Percentiles rank a stretch among this genome's conserved stretches.
phyloP scores from a whole-genome alignment of 2,888 invertebrate genomes.

The Drosophila kokeensis region DNA sequence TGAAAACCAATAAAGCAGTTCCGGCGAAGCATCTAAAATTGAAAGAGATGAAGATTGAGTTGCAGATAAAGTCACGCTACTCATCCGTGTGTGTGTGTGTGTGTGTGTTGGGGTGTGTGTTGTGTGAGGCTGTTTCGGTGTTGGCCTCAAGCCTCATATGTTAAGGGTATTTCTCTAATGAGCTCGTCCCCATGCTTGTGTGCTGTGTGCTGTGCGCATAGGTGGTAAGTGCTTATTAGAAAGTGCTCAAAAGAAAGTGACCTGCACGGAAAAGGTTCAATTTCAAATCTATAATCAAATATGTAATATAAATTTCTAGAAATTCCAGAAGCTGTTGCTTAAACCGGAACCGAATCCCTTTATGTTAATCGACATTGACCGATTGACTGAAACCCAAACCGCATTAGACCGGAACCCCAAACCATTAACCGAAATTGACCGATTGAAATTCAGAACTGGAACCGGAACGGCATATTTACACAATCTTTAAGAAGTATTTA shows the following conservation, averaged over 20 bases:
- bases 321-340: not conserved
- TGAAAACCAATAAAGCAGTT: constrained; percentile 95
- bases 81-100: not conserved
- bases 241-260: constrained; percentile 8
- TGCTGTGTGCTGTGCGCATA: constrained; percentile 6
- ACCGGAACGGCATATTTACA: not conserved
- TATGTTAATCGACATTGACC: not conserved
- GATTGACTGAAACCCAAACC: not conserved
- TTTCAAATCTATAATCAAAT: not conserved
- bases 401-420: not conserved
- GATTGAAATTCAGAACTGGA: not conserved
- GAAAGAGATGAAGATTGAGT: constrained; percentile 41
- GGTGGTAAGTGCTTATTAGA: constrained; percentile 7
- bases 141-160: not conserved
- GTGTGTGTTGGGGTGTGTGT: not conserved
- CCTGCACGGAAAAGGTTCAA: not conserved
- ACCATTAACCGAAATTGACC: not conserved
- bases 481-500: not conserved
- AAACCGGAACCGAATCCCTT: not conserved
- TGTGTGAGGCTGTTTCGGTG: not conserved
- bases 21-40: constrained; percentile 92
- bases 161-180: constrained; percentile 35
- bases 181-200: constrained; percentile 3
- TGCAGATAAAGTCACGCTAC: constrained; percentile 4
- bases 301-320: not conserved